Conservation (phyloP, 2,888 invertebrate genomes). For the Gymnoscelis rufifasciata region DNA sequence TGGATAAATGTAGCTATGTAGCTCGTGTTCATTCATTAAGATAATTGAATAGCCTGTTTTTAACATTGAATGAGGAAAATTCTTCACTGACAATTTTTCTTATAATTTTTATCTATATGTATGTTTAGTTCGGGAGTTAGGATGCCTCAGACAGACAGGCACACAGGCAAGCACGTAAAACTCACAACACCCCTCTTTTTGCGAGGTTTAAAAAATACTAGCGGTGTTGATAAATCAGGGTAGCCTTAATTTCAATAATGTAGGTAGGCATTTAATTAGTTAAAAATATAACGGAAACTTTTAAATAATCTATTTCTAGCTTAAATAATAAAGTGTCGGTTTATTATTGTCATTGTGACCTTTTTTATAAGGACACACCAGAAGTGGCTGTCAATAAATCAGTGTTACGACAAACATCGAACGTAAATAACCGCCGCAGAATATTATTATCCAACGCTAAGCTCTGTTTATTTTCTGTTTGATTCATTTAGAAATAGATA, state of each 20-base stretch:
- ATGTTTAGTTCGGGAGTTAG: no score
- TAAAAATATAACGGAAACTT: background rate
- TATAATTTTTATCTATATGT: no score
- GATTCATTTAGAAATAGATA: conserved; percentile 18
- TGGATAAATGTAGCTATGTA: no score
- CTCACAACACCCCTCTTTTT: no score
- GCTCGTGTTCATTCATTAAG: no score
- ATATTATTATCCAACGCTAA: conserved; percentile 21
- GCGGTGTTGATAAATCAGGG: background rate
- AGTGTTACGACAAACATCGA: conserved; percentile 25
- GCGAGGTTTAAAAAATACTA: background rate
- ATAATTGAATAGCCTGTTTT: no score
- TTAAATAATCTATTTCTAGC: background rate
- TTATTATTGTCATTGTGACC: conserved; percentile 22
- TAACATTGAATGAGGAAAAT: no score
- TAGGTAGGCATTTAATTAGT: background rate
- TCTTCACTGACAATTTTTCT: no score
- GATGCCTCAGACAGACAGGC: no score
- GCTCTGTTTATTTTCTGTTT: conserved; percentile 21
- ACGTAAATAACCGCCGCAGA: conserved; percentile 19
- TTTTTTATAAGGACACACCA: conserved; percentile 25
- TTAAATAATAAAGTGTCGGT: conserved; percentile 3
- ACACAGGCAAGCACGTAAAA: no score
- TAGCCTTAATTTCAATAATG: background rate
- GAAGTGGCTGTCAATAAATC: conserved; percentile 25